These are phyloP conservation scores for Panagrolaimus sp. DNA, from an alignment of 1,140 invertebrate species.

Conservation along the genomic window DNA sequence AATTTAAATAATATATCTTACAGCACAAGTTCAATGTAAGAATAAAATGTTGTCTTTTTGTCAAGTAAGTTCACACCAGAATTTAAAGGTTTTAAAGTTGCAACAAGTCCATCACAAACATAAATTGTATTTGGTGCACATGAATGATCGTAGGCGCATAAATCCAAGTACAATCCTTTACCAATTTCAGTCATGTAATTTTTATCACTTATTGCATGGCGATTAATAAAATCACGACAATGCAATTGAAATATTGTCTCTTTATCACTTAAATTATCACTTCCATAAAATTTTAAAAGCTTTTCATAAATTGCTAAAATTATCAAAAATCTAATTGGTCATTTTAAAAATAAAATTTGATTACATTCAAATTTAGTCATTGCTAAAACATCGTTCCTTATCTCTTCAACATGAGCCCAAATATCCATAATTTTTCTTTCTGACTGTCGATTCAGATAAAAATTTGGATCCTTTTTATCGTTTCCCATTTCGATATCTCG, in stretches of 20 bases:
- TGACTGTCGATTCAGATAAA: slow-evolving; percentile 50
- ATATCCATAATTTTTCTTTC: slow-evolving; percentile 55
- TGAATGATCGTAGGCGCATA: slow-evolving; percentile 57
- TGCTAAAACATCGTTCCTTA: slow-evolving; percentile 49
- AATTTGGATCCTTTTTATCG: slow-evolving; percentile 47
- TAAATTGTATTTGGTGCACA: slow-evolving; percentile 55
- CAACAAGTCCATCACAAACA: slow-evolving; percentile 46
- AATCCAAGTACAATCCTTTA: slow-evolving; percentile 57
- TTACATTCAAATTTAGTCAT: slow-evolving; percentile 52
- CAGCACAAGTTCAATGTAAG: slow-evolving; percentile 55
- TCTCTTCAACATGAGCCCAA: slow-evolving; percentile 55
- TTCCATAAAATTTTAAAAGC: slow-evolving; percentile 48
- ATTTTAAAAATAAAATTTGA: not conserved
- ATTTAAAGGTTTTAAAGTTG: slow-evolving; percentile 45
- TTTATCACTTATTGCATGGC: slow-evolving; percentile 56
- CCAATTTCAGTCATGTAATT: slow-evolving; percentile 58
- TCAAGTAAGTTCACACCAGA: slow-evolving; percentile 41
- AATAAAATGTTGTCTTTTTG: slow-evolving; percentile 46
- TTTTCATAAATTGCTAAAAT: slow-evolving; percentile 52
- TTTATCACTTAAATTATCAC: slow-evolving; percentile 42
- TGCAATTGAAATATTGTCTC: slow-evolving; percentile 54
- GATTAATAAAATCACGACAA: slow-evolving; percentile 58
- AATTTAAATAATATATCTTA: slow-evolving; percentile 18
- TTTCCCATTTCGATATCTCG: slow-evolving; percentile 48
- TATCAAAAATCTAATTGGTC: not conserved